Evolutionary conservation across 2,888 invertebrate genomes (phyloP).

Genomic region (Drosophila paranaensis): DNA sequence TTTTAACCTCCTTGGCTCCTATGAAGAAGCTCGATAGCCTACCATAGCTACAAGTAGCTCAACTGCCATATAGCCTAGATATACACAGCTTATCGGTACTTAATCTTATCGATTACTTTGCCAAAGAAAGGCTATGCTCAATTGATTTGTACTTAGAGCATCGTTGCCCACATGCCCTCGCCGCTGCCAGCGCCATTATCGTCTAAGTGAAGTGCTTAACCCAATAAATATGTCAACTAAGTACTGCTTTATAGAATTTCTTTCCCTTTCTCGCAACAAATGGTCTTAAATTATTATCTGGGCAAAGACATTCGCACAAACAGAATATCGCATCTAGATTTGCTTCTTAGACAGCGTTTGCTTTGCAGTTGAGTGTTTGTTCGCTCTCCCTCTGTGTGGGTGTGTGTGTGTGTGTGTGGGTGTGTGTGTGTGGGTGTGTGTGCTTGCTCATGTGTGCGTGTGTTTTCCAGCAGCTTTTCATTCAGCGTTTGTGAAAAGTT

Average conservation of each 20-base stretch:
- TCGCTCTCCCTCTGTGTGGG: neutral
- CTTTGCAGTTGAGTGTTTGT: neutral
- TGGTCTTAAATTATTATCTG: constrained; percentile 20
- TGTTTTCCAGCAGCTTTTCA: constrained; percentile 26
- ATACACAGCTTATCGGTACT: neutral
- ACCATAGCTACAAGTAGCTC: neutral
- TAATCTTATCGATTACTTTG: neutral
- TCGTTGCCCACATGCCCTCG: neutral
- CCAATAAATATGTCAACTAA: constrained; percentile 3
- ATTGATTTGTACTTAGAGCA: neutral
- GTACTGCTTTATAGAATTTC: neutral
- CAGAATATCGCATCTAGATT: constrained; percentile 5
- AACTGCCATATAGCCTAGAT: neutral
- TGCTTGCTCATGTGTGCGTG: constrained; percentile 3
- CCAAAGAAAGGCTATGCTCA: neutral
- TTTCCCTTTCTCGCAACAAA: neutral
- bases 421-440: neutral
- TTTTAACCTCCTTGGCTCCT: no score
- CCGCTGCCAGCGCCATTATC: neutral
- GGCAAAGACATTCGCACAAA: constrained; percentile 3
- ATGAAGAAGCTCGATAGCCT: neutral
- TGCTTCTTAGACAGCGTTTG: constrained; percentile 6
- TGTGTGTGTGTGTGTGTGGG: neutral
- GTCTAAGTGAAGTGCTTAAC: neutral
- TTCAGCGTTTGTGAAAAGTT: constrained; percentile 32